A percentile compares a stretch with the other conserved stretches of the same genome.
These are phyloP conservation scores for Hydra vulgaris DNA, from an alignment of 30 jellyfish, hydroid and myxozoan species.

Conservation along the genomic window DNA sequence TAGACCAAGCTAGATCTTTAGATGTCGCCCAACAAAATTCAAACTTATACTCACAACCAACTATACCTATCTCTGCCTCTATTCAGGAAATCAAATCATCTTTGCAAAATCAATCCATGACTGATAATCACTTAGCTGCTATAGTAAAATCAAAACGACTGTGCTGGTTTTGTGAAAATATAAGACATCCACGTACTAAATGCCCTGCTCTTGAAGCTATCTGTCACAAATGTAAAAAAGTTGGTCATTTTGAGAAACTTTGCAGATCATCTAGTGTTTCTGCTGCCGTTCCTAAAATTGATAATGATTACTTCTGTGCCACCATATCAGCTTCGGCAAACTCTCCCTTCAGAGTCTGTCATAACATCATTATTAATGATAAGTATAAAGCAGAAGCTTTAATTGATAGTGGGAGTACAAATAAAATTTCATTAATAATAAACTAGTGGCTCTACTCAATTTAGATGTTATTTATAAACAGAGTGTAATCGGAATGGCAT, in stretches of 20 bases:
- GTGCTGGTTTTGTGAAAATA: no score
- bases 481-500: conserved; percentile 34
- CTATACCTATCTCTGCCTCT: no score
- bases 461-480: conserved; percentile 13
- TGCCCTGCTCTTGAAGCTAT: no score
- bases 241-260: no score
- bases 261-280: conserved; percentile 8
- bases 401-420: conserved; percentile 40
- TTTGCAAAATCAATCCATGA: no score
- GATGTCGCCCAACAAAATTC: conserved; percentile 42
- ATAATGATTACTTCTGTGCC: background rate
- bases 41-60: no score
- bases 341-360: conserved; percentile 25
- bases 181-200: no score
- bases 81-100: no score
- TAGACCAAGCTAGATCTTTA: conserved; percentile 32
- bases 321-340: conserved; percentile 19
- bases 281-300: conserved; percentile 15
- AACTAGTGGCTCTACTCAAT: conserved; percentile 10
- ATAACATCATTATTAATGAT: conserved; percentile 25
- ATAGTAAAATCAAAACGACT: no score
- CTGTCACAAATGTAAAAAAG: no score
- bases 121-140: no score
- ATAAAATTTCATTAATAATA: conserved; percentile 28
- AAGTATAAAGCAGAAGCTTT: conserved; percentile 18